phyloP scores from a whole-genome alignment of 2,113 vertebrate genomes.

The Ascaphus truei region DNA sequence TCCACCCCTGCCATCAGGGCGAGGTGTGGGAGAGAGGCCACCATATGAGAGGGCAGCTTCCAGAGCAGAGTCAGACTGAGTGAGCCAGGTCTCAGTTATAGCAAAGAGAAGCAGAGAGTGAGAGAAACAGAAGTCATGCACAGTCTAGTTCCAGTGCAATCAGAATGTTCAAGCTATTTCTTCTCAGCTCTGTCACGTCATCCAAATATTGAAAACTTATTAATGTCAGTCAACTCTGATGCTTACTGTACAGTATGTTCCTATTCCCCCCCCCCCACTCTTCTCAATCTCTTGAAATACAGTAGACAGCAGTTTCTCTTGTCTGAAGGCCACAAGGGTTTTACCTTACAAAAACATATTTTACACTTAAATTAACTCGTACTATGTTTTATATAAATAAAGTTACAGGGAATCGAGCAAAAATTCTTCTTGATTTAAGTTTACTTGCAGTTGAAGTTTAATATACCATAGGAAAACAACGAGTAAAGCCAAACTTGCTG shows the following conservation, averaged over 20 bases:
- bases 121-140: too few species aligned
- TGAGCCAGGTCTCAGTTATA: too few species aligned
- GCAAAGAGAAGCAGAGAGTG: too few species aligned
- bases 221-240: background rate
- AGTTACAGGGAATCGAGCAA: background rate
- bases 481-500: too few species aligned
- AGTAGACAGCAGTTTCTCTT: background rate
- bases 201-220: constrained; percentile 2
- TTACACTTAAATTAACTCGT: constrained; percentile 18
- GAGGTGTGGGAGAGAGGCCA: too few species aligned
- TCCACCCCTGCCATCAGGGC: too few species aligned
- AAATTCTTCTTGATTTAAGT: background rate
- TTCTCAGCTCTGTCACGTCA: too few species aligned
- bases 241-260: background rate
- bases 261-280: background rate
- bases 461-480: too few species aligned
- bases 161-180: background rate
- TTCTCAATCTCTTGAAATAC: background rate
- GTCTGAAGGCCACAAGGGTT: background rate
- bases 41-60: too few species aligned
- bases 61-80: too few species aligned
- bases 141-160: too few species aligned
- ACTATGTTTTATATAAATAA: constrained; percentile 8
- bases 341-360: background rate
- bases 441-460: too few species aligned